A percentile compares a stretch with the other conserved stretches of the same genome.
Conservation (phyloP, 2,888 invertebrate genomes). For the Crepidodera aurea region DNA sequence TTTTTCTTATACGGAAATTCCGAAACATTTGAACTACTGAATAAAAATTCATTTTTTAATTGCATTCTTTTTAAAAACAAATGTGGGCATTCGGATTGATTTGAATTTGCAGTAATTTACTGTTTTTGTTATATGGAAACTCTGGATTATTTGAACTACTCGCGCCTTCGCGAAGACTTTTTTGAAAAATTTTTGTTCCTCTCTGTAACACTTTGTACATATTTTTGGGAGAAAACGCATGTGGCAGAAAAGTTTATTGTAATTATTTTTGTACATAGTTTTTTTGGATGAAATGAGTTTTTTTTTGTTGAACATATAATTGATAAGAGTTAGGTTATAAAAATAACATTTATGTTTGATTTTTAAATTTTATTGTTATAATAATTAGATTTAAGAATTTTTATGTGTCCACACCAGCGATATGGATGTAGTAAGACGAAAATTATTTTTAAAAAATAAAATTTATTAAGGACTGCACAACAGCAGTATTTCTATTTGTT, state of each 20-base stretch:
- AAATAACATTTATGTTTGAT: conserved; percentile 37
- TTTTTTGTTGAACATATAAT: conserved; percentile 31
- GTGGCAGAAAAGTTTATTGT: conserved; percentile 34
- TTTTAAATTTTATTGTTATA: conserved; percentile 36
- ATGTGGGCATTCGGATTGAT: too few species aligned
- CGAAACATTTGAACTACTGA: too few species aligned
- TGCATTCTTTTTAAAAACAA: too few species aligned
- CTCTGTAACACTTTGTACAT: conserved; percentile 12
- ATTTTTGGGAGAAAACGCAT: conserved; percentile 2
- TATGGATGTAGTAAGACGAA: conserved; percentile 3
- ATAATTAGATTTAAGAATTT: conserved; percentile 25
- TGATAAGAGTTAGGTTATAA: conserved; percentile 29
- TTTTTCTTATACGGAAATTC: too few species aligned
- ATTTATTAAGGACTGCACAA: too few species aligned
- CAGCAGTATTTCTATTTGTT: too few species aligned
- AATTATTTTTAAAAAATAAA: not conserved
- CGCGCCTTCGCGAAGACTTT: too few species aligned
- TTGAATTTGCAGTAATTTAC: too few species aligned
- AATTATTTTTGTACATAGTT: conserved; percentile 42
- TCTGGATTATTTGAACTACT: too few species aligned
- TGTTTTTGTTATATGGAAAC: too few species aligned
- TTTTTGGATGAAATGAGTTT: conserved; percentile 29
- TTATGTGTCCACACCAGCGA: conserved; percentile 20
- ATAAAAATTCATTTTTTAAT: too few species aligned
- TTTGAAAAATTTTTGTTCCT: conserved; percentile 4